phyloP scores from a whole-genome alignment of 2,888 invertebrate genomes.

The Conomelus anceps region DNA sequence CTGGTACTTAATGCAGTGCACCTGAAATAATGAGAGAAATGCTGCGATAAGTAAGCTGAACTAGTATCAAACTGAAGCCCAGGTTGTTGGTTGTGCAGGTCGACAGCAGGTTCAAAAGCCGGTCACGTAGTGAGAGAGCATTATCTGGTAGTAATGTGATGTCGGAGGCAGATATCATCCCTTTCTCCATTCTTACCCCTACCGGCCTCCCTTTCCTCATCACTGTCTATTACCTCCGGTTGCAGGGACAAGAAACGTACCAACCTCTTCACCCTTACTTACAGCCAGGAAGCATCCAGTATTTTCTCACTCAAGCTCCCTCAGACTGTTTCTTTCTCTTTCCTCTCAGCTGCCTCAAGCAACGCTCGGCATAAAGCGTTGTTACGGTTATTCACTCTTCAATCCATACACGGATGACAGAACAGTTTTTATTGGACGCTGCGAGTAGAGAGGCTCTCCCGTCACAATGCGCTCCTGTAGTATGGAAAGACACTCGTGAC shows the following conservation, averaged over 20 bases:
- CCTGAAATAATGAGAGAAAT: background rate
- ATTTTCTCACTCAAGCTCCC: background rate
- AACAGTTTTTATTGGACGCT: background rate
- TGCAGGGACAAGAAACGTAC: background rate
- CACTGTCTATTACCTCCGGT: background rate
- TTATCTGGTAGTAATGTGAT: background rate
- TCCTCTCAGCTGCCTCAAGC: background rate
- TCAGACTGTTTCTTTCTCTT: background rate
- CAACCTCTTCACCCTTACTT: background rate
- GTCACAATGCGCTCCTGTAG: background rate
- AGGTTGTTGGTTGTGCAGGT: background rate
- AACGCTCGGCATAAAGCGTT: background rate
- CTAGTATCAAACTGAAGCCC: background rate
- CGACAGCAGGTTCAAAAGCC: background rate
- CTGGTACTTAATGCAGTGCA: background rate
- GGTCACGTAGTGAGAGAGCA: background rate
- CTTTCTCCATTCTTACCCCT: background rate
- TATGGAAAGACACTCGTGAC: background rate
- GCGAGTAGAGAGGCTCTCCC: background rate
- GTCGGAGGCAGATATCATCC: background rate
- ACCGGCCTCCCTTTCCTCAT: background rate
- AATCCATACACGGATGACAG: background rate
- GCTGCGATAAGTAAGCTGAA: background rate
- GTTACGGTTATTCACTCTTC: background rate
- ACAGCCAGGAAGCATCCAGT: background rate